A percentile compares a stretch with the other conserved stretches of the same genome.
Conservation (phyloP, 2,113 vertebrate species). For the Alectura lathami region DNA sequence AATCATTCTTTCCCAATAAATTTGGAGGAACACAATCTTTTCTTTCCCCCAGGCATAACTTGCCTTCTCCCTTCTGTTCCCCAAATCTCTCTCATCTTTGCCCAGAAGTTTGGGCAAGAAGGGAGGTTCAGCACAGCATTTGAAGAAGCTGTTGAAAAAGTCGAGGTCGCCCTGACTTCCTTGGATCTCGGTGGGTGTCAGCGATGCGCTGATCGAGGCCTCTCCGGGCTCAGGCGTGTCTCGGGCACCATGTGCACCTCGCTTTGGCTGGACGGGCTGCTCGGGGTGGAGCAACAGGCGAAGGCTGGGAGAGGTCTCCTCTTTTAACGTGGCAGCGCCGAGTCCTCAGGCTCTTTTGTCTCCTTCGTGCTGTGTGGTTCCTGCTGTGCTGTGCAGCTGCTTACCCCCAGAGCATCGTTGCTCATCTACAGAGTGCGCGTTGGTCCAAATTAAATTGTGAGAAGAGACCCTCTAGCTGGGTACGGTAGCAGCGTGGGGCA, state of each 20-base stretch:
- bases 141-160: not conserved
- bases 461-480: not conserved
- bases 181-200: not conserved
- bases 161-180: not conserved
- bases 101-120: not conserved
- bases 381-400: not conserved
- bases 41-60: not conserved
- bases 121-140: not conserved
- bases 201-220: not conserved
- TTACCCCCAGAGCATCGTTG: not conserved
- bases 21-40: not conserved
- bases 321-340: not conserved
- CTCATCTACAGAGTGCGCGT: not conserved
- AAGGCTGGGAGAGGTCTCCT: too few species aligned
- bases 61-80: not conserved
- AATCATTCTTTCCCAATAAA: conserved; percentile 48
- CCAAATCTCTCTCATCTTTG: not conserved
- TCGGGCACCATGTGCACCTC: not conserved
- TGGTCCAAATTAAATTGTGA: not conserved
- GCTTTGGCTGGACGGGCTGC: not conserved
- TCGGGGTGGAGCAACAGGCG: not conserved
- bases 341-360: not conserved
- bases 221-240: not conserved
- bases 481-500: fast-evolving
- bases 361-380: not conserved